A percentile compares a stretch with the other conserved stretches of the same genome.
Conservation (phyloP, 2,113 vertebrate genomes). For the Penelope pileata region DNA sequence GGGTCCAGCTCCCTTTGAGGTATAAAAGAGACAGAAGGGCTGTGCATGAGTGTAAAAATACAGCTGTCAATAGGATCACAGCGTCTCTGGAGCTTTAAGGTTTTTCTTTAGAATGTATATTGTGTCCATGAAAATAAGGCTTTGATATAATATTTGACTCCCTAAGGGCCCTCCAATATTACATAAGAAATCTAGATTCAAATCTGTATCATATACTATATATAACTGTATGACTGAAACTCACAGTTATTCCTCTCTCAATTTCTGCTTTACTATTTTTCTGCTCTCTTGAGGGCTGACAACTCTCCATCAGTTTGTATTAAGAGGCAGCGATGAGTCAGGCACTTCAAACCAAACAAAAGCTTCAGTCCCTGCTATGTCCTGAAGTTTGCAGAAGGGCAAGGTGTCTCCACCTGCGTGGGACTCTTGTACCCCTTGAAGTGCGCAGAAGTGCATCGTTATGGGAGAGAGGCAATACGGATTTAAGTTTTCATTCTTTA, state of each 20-base stretch:
- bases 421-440: not conserved
- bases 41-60: not conserved
- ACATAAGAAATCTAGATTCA: not conserved
- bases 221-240: not conserved
- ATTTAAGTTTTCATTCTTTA: not conserved
- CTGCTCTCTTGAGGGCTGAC: not conserved
- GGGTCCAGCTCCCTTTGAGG: not conserved
- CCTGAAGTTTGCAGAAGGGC: accelerated
- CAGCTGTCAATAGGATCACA: not conserved
- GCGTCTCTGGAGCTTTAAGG: not conserved
- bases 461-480: not conserved
- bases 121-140: not conserved
- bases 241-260: not conserved
- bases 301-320: not conserved
- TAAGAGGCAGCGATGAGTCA: not conserved
- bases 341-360: not conserved
- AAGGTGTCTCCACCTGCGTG: not conserved
- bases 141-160: not conserved
- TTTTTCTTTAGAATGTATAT: not conserved
- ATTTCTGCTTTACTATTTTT: not conserved
- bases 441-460: accelerated
- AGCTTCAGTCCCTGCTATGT: not conserved
- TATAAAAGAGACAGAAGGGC: not conserved
- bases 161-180: not conserved
- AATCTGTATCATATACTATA: not conserved